These are phyloP conservation scores for Pseudomyrmex pallidus DNA, from an alignment of 1,140 invertebrate genomes.

Conservation along the genomic window DNA sequence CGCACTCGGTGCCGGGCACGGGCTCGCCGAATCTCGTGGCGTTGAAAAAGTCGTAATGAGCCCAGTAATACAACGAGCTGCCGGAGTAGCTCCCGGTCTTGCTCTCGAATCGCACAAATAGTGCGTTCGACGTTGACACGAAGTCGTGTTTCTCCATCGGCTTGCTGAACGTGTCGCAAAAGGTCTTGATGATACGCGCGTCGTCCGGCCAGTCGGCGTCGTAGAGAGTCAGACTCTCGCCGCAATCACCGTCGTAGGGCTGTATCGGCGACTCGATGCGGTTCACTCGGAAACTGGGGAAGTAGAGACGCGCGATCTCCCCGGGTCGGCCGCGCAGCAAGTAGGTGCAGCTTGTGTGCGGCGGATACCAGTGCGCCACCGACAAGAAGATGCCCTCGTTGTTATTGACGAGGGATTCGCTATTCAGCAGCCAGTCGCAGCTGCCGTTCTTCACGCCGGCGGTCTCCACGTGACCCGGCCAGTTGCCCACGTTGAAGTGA, in stretches of 20 bases:
- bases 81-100: slow-evolving; percentile 96
- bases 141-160: slow-evolving; percentile 97
- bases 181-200: slow-evolving; percentile 94
- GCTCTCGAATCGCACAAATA: slow-evolving; percentile 95
- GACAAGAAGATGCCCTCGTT: slow-evolving; percentile 95
- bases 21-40: slow-evolving; percentile 93
- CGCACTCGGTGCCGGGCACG: slow-evolving; percentile 91
- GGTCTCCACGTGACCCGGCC: slow-evolving; percentile 95
- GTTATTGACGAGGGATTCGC: slow-evolving; percentile 90
- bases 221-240: slow-evolving; percentile 94
- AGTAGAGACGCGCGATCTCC: slow-evolving; percentile 94
- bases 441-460: slow-evolving; percentile 93
- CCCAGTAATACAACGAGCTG: slow-evolving; percentile 95
- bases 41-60: slow-evolving; percentile 96
- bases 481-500: slow-evolving; percentile 96
- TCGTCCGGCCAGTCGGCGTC: slow-evolving; percentile 94
- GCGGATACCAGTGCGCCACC: slow-evolving; percentile 96
- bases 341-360: slow-evolving; percentile 95
- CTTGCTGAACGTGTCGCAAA: slow-evolving; percentile 96
- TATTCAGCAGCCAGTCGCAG: slow-evolving; percentile 94
- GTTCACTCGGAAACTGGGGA: slow-evolving; percentile 95
- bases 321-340: slow-evolving; percentile 93
- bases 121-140: slow-evolving; percentile 92
- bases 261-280: slow-evolving; percentile 94
- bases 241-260: slow-evolving; percentile 94